Evolutionary conservation across 2,797 vertebrate species (phyloP).

Genomic region (Yasuhikotakia modesta): DNA sequence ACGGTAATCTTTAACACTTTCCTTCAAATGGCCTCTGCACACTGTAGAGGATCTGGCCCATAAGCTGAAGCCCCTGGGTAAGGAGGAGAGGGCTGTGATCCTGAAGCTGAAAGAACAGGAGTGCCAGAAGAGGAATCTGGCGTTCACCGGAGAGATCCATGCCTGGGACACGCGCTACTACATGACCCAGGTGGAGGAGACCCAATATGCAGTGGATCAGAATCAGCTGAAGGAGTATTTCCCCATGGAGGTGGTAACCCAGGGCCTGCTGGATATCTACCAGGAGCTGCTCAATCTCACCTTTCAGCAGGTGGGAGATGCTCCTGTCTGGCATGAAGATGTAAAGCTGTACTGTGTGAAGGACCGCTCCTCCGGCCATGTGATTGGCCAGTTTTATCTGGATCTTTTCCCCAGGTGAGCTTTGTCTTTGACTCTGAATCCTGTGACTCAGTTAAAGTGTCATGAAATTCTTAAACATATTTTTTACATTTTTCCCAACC

Average conservation of each 20-base stretch:
- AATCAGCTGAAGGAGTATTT: conserved; percentile 96
- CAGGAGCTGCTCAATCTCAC: conserved; percentile 91
- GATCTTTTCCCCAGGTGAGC: conserved; percentile 90
- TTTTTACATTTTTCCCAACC: no score
- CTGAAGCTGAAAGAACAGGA: conserved; percentile 89
- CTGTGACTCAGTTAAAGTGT: no score
- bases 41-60: conserved; percentile 84
- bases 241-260: conserved; percentile 94
- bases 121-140: conserved; percentile 79
- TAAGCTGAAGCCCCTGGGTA: conserved; percentile 89
- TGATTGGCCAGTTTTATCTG: conserved; percentile 93
- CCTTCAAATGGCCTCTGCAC: background rate
- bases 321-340: conserved; percentile 88
- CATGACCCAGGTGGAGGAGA: conserved; percentile 98
- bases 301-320: conserved; percentile 82
- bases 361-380: conserved; percentile 75
- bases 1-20: background rate
- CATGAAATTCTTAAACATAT: no score
- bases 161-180: conserved; percentile 97
- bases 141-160: conserved; percentile 80
- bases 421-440: background rate
- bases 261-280: conserved; percentile 90
- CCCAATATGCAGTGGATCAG: conserved; percentile 91
- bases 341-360: conserved; percentile 87
- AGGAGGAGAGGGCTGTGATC: conserved; percentile 84